phyloP scores from a whole-genome alignment of 2,797 vertebrate genomes.

The Hirundo rustica region DNA sequence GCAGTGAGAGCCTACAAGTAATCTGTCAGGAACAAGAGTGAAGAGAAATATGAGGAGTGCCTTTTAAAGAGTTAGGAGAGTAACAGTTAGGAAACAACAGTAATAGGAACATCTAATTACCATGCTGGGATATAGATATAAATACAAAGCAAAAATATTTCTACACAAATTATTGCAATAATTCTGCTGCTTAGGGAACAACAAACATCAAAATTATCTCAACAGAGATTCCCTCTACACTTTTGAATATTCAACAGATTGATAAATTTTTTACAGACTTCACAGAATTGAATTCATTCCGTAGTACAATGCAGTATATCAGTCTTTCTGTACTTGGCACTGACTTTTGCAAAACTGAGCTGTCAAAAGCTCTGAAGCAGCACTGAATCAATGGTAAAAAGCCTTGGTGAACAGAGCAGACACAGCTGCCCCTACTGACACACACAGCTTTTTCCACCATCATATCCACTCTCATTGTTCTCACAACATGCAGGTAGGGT shows the following conservation, averaged over 20 bases:
- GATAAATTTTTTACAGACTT: background rate
- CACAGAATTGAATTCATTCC: background rate
- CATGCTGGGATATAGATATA: background rate
- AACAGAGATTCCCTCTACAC: background rate
- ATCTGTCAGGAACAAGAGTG: background rate
- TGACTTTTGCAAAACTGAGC: background rate
- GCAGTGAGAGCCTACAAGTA: background rate
- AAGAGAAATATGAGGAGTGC: background rate
- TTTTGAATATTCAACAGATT: conserved; percentile 6
- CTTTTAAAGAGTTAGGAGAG: background rate
- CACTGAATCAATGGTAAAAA: background rate
- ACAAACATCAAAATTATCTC: background rate
- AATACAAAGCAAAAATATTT: background rate
- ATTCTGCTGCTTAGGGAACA: background rate
- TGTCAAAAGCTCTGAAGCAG: background rate
- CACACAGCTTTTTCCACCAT: background rate
- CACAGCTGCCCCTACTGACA: background rate
- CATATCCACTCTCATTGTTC: background rate
- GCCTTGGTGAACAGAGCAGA: background rate
- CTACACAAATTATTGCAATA: background rate
- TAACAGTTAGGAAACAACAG: background rate
- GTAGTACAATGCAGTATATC: background rate
- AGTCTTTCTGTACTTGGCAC: background rate
- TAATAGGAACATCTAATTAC: background rate
- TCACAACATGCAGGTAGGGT: background rate